phyloP scores from a whole-genome alignment of 2,113 vertebrate genomes.

The Drymodes brunneopygia region DNA sequence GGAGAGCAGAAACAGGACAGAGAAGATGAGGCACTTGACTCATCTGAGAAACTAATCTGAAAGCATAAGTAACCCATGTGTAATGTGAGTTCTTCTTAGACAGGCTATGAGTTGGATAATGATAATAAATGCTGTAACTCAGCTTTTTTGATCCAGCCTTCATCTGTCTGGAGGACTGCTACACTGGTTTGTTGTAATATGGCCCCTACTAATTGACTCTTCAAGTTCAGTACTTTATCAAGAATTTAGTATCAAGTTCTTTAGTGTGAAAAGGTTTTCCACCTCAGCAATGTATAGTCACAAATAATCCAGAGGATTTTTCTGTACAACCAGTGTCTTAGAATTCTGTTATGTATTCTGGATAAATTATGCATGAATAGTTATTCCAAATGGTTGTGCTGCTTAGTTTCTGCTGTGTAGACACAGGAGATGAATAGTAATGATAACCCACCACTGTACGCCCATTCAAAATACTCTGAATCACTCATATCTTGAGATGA shows the following conservation, averaged over 20 bases:
- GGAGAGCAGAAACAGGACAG: background rate
- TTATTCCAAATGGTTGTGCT: background rate
- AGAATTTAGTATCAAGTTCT: background rate
- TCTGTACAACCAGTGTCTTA: background rate
- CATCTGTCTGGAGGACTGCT: background rate
- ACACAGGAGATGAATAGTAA: background rate
- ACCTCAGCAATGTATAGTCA: background rate
- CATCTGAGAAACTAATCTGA: background rate
- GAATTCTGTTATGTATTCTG: background rate
- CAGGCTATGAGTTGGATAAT: background rate
- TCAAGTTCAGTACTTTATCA: background rate
- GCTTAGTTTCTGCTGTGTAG: background rate
- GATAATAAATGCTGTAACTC: background rate
- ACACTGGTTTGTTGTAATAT: background rate
- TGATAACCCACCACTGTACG: background rate
- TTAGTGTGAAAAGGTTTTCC: background rate
- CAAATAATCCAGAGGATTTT: background rate
- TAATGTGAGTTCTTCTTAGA: background rate
- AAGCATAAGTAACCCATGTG: background rate
- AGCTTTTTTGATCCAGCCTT: background rate
- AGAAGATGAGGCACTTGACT: background rate
- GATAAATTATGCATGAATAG: background rate
- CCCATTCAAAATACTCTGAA: background rate
- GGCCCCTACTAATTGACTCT: background rate
- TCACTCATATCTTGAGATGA: background rate